phyloP scores from a whole-genome alignment of 2,797 vertebrate species.

The Heteromormyrus szaboi region DNA sequence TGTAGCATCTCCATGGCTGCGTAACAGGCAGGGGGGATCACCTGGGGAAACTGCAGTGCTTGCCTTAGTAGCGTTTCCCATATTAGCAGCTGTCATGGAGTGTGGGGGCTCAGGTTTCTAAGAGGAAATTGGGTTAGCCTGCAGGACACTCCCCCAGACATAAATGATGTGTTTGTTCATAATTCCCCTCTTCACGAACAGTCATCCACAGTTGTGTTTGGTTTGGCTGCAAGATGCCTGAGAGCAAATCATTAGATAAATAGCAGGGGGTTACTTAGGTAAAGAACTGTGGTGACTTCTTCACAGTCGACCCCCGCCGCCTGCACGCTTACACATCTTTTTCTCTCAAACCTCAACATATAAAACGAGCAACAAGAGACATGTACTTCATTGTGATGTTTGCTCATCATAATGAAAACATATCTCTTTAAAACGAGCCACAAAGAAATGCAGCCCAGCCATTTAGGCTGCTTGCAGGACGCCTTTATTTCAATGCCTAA shows the following conservation, averaged over 20 bases:
- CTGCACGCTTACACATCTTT: neutral
- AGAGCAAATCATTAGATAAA: neutral
- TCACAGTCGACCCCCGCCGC: neutral
- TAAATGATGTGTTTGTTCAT: neutral
- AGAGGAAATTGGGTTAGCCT: neutral
- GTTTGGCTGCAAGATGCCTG: neutral
- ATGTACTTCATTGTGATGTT: neutral
- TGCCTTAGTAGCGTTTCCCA: neutral
- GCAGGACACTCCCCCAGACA: neutral
- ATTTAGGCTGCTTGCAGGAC: neutral
- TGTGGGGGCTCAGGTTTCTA: neutral
- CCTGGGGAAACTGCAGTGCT: neutral
- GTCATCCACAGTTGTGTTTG: neutral
- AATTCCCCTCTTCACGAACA: neutral
- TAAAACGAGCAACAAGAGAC: neutral
- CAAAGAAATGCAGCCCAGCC: neutral
- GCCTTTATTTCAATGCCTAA: neutral
- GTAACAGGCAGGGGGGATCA: neutral
- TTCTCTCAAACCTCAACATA: neutral
- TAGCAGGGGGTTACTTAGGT: neutral
- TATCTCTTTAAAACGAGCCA: neutral
- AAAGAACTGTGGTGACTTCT: neutral
- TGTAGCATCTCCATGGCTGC: neutral
- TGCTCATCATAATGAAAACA: neutral
- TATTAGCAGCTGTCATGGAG: neutral